Percentiles rank a stretch among this genome's conserved stretches.
These are phyloP conservation scores for Hermaeophaga mercurialis DNA, from an alignment of 2,888 invertebrate species.

Conservation along the genomic window DNA sequence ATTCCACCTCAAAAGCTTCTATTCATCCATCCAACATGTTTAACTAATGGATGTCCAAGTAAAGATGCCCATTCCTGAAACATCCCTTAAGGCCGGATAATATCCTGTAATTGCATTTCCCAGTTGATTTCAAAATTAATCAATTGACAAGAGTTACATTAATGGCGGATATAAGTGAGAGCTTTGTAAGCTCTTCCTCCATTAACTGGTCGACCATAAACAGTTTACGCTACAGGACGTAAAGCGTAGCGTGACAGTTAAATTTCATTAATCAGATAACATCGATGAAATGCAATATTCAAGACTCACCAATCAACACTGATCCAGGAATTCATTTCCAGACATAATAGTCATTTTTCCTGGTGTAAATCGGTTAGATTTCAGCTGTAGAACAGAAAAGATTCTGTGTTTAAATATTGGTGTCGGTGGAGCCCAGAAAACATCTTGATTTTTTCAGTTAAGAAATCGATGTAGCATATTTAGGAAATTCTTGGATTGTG, in stretches of 20 bases:
- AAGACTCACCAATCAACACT: no score
- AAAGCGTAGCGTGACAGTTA: background rate
- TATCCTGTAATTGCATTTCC: background rate
- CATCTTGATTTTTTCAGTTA: no score
- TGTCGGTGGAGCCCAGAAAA: no score
- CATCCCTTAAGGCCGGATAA: background rate
- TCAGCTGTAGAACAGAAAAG: no score
- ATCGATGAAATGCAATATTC: background rate
- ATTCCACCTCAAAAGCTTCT: background rate
- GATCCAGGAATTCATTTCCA: no score
- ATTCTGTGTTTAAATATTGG: no score
- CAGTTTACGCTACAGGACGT: background rate
- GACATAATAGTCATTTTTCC: no score
- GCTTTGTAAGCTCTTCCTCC: background rate
- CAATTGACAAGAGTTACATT: background rate
- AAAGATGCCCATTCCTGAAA: background rate
- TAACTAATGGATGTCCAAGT: background rate
- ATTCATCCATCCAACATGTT: no score
- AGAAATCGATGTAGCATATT: no score
- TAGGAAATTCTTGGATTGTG: no score
- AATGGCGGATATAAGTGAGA: background rate
- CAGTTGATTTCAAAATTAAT: background rate
- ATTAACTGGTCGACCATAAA: background rate
- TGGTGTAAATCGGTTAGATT: no score
- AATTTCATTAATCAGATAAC: background rate